A percentile compares a stretch with the other conserved stretches of the same genome.
These are phyloP conservation scores for Drosophila trapezifrons DNA, from an alignment of 1,140 invertebrate species.

Conservation along the genomic window DNA sequence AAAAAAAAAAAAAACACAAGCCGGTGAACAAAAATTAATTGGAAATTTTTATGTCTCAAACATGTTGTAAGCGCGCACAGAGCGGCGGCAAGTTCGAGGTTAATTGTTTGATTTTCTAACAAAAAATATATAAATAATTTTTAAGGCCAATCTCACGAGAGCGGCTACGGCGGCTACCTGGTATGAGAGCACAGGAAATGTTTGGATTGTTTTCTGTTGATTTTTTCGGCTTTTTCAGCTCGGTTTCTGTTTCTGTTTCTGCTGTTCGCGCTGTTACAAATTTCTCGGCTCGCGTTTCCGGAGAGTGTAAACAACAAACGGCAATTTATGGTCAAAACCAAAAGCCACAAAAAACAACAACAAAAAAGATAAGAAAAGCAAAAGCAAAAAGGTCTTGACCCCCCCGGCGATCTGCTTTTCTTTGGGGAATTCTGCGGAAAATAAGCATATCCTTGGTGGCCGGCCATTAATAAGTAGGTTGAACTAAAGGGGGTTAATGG, in stretches of 20 bases:
- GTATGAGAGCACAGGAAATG: conserved; percentile 67
- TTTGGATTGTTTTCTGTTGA: conserved; percentile 52
- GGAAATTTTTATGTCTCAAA: conserved; percentile 82
- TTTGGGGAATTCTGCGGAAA: conserved; percentile 2
- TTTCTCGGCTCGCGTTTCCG: conserved; percentile 31
- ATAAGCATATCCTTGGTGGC: neutral
- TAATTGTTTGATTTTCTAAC: conserved; percentile 83
- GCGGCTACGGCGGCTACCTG: conserved; percentile 32
- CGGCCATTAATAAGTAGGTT: neutral
- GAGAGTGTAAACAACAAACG: conserved; percentile 32
- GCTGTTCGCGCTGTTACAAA: conserved; percentile 22
- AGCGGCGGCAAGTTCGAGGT: conserved; percentile 71
- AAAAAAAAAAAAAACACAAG: conserved; percentile 45
- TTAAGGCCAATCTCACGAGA: conserved; percentile 70
- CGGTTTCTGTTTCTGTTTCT: conserved; percentile 1
- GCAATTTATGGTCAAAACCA: conserved; percentile 1
- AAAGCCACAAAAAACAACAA: neutral
- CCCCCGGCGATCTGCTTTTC: neutral
- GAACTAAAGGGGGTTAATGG: too few relatives aligned
- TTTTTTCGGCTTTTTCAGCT: conserved; percentile 2
- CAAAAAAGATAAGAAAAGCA: neutral
- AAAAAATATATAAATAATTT: conserved; percentile 67
- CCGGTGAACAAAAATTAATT: conserved; percentile 70
- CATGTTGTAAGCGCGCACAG: conserved; percentile 71
- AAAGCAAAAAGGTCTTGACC: neutral